Percentiles rank a stretch among this genome's conserved stretches.
Evolutionary conservation across 2,113 vertebrate genomes (phyloP).

Genomic region (Rhagologus leucostigma): DNA sequence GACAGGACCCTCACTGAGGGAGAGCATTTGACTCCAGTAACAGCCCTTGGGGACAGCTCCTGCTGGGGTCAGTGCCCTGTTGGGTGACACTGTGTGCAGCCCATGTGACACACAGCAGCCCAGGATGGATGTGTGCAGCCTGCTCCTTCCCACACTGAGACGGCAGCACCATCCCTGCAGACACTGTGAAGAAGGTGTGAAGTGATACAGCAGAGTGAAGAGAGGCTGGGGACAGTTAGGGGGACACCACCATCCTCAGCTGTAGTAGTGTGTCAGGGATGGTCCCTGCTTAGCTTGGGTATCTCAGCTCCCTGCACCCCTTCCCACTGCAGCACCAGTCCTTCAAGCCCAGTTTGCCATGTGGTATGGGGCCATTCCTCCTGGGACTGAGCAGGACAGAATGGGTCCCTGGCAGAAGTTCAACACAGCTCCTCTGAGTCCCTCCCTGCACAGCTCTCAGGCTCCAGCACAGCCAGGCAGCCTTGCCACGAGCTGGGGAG

Average conservation of each 20-base stretch:
- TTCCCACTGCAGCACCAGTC: neutral
- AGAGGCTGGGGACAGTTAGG: neutral
- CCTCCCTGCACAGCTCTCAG: accelerated
- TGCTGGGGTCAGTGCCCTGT: neutral
- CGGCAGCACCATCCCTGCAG: accelerated
- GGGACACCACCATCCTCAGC: neutral
- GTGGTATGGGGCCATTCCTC: neutral
- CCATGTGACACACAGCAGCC: accelerated
- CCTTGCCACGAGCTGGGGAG: neutral
- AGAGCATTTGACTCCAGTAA: too few species aligned
- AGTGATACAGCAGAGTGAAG: accelerated
- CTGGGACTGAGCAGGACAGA: neutral
- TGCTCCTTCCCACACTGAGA: neutral
- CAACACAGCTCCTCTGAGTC: neutral
- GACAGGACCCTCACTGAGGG: neutral
- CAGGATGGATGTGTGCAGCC: accelerated
- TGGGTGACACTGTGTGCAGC: neutral
- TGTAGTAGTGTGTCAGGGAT: too few species aligned
- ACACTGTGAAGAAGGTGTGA: neutral
- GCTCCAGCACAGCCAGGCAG: neutral
- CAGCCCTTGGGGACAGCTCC: neutral
- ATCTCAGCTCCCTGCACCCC: neutral
- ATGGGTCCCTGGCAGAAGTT: accelerated
- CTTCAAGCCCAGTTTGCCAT: accelerated
- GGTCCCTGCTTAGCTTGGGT: neutral